Percentiles rank a stretch among this genome's conserved stretches.
Conservation (phyloP, 1,140 invertebrate genomes). For the Bombus superbus region DNA sequence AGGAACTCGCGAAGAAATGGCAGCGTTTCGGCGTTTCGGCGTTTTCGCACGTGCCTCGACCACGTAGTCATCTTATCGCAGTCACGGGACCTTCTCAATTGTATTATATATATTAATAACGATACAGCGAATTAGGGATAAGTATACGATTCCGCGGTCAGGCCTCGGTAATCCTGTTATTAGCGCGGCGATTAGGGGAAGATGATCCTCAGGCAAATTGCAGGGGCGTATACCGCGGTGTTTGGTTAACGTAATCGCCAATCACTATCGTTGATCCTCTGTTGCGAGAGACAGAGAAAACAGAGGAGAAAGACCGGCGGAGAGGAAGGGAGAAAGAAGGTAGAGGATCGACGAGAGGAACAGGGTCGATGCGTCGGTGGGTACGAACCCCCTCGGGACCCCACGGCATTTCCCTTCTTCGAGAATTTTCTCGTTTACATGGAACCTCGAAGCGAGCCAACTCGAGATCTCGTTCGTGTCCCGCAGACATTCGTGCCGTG, state of each 20-base stretch:
- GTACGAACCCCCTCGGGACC: constrained; percentile 4
- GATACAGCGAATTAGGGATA: constrained; percentile 76
- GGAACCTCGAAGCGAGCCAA: too few relatives aligned
- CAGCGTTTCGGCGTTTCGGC: constrained; percentile 31
- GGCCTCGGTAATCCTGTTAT: constrained; percentile 75
- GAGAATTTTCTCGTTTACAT: constrained; percentile 50
- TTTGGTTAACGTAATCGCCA: constrained; percentile 78
- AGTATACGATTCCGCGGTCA: constrained; percentile 74
- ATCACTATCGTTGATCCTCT: constrained; percentile 69
- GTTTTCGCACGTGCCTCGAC: constrained; percentile 39
- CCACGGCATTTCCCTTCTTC: constrained; percentile 49
- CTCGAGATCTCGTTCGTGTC: constrained; percentile 28
- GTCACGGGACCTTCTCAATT: constrained; percentile 58
- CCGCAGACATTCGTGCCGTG: constrained; percentile 47
- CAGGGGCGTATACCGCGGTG: constrained; percentile 74
- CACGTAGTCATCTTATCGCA: constrained; percentile 43
- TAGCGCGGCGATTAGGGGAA: constrained; percentile 75
- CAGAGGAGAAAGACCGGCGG: not conserved
- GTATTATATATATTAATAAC: constrained; percentile 76
- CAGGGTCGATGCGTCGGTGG: constrained; percentile 48
- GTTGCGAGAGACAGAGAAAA: not conserved
- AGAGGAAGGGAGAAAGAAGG: not conserved
- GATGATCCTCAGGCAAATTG: constrained; percentile 75
- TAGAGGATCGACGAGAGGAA: not conserved
- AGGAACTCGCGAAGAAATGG: not conserved